Evolutionary conservation across 1,140 invertebrate genomes (phyloP).

Genomic region (Hylyphantes graminicola): DNA sequence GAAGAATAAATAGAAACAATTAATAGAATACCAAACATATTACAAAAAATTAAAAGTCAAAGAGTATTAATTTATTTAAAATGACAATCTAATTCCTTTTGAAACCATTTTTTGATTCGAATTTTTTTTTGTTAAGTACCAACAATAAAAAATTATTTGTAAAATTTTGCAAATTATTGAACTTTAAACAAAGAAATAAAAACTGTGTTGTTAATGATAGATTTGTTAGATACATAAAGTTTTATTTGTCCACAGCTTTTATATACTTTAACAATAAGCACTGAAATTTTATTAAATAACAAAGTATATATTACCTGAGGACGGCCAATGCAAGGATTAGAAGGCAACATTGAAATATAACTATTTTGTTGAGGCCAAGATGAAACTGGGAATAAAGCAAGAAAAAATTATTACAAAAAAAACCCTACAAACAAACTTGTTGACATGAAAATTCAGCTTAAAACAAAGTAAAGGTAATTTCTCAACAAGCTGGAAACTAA

Average conservation of each 20-base stretch:
- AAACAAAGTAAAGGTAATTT: too few species aligned
- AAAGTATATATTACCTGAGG: conserved; percentile 32
- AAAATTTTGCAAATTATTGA: neutral
- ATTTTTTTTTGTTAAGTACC: neutral
- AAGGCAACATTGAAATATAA: conserved; percentile 53
- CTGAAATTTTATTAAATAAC: neutral
- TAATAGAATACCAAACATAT: neutral
- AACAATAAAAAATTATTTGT: neutral
- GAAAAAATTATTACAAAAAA: neutral
- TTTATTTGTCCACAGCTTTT: neutral
- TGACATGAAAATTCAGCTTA: too few species aligned
- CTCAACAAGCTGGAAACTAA: too few species aligned
- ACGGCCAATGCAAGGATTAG: conserved; percentile 39
- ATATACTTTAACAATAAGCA: neutral
- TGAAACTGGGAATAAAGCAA: neutral
- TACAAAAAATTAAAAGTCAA: neutral
- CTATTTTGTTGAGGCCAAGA: conserved; percentile 41
- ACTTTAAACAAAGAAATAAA: neutral
- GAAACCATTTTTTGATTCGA: neutral
- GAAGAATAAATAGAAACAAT: conserved; percentile 55
- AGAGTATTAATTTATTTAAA: neutral
- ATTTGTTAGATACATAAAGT: neutral
- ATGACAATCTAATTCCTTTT: neutral
- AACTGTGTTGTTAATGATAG: too few species aligned
- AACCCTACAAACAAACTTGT: too few species aligned